Base-by-base conservation (phyloP, 2,797 vertebrate genomes). In the Echiichthys vipera region DNA sequence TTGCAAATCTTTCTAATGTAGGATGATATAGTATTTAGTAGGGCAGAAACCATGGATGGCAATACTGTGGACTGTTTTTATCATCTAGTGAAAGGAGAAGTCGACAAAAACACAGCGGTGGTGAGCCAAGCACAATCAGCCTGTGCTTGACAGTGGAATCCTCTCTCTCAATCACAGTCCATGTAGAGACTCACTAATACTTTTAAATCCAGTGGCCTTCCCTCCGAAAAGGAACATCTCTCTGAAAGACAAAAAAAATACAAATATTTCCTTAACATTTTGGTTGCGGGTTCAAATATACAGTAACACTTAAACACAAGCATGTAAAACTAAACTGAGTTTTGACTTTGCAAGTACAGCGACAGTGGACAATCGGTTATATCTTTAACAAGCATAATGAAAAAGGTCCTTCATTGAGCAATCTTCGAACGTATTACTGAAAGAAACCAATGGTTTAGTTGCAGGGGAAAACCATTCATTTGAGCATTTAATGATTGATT, bases 1-100 rank as follows among this genome's bases (percentile, higher is more conserved):
- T 98, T 98, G 94, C 94, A 97, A 97, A 98, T 95, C 96, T 97
- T 99, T 94, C 95, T 90, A 92, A 97, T 94, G 92, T 96, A 97
- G 90, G 93, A 95, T 86, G 95, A 96, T 95, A 98, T 94, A 90
- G 93, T 97, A 94, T 96, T 96, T 86, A 98, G 94, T 90, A 97
- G 93, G 89, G 91, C 93, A 96, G 97, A 96, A 96, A 99, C 97
- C 97, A 99, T 98, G 96, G 95, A 96, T 94, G 86, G 95, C 77
- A 92, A 94, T 93, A 85, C 93, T 84, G 83, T 73, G 77, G 83
- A 94, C 84, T 82, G 84, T 89, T 89, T 88, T 87, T 86, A 89
- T 89, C 88, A 88, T 88, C 80, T 67, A 91, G 58, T 79, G 71
- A 87, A 84, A 84, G 80, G 73, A 81, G 77, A 84, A 67, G 59